Evolutionary conservation across 1,140 invertebrate genomes (phyloP).

Genomic region (Arctopsyche grandis): DNA sequence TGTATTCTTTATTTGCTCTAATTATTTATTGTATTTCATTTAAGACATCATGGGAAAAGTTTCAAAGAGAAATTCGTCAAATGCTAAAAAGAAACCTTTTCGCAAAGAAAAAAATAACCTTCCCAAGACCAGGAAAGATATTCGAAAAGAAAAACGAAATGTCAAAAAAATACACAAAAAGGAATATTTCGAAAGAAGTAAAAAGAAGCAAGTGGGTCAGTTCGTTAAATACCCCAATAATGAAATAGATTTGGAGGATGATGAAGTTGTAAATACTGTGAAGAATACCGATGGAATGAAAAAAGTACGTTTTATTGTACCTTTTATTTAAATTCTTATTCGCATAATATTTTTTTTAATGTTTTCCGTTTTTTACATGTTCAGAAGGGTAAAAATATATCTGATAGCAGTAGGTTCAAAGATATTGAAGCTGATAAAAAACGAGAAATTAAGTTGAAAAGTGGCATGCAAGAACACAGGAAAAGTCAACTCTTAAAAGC

Average conservation of each 20-base stretch:
- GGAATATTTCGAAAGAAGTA: constrained; percentile 62
- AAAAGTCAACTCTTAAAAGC: constrained; percentile 73
- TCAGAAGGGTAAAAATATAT: neutral
- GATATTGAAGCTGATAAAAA: constrained; percentile 60
- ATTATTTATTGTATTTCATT: neutral
- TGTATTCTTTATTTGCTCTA: too few species aligned
- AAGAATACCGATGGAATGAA: constrained; percentile 39
- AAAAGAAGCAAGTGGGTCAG: constrained; percentile 52
- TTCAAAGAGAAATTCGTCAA: neutral
- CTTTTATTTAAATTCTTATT: neutral
- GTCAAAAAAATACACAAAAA: constrained; percentile 67
- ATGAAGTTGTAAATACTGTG: constrained; percentile 55
- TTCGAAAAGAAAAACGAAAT: constrained; percentile 69
- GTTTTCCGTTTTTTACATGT: neutral
- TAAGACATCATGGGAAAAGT: constrained; percentile 8
- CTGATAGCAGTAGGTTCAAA: constrained; percentile 53
- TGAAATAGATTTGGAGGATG: constrained; percentile 42
- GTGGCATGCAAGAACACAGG: constrained; percentile 69
- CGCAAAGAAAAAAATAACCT: constrained; percentile 36
- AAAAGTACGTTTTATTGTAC: constrained; percentile 15
- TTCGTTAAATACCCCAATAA: constrained; percentile 56
- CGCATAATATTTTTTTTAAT: neutral
- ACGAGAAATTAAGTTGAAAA: constrained; percentile 64
- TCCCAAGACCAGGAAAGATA: constrained; percentile 68
- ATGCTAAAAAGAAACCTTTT: constrained; percentile 40